Evolutionary conservation across 2,797 vertebrate species (phyloP), one percentile per base, ranked within the genome.

Genomic region (Capromys pilorides): DNA sequence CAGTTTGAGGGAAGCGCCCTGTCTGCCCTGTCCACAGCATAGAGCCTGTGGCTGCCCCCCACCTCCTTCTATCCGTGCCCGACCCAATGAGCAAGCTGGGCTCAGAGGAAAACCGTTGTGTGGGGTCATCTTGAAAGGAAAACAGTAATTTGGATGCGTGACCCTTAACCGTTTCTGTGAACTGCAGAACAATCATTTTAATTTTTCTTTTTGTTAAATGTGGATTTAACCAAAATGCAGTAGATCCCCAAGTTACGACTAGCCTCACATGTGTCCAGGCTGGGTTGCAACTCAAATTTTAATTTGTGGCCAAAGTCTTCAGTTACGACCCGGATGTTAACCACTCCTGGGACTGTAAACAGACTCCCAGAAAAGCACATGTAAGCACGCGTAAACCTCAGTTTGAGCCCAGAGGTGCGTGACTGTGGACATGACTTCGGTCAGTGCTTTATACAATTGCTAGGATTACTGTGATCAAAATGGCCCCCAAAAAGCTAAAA

Each of bases 81-180:
- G 2, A 75, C 14, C 2, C 18, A 66, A 28, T 21, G 59, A 88
- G 33, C 21, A 9, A 33, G 64, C 57, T 84, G 24, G 77, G 90
- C 22, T 49, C n/a, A 64, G 71, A 88, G 41, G 51, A 64, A 83
- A 81, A 90, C 66, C 10, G 18, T 13, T 31, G 7, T n/a, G 83
- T 88, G 33, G 66, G 49, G 26, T 66, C 69, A 80, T 89, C 94
- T 94, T 62, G 26, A 91, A 93, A 90, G 57, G 62, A 87, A 89
- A 91, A 62, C 36, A 51, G 16, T 73, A 62, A 93, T 87, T 93
- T 89, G 28, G 28, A 39, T 83, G 24, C 86, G 39, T 85, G 73
- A 87, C 59, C 57, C 3, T 79, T 79, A 94, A 91, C 82, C 75
- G 66, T 82, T 69, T 78, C 28, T 14, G 8, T 77, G 93, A 93